Percentiles rank a stretch among this genome's conserved stretches.
phyloP scores from a whole-genome alignment of 2,113 vertebrate genomes.

The Cyprinus carpio region DNA sequence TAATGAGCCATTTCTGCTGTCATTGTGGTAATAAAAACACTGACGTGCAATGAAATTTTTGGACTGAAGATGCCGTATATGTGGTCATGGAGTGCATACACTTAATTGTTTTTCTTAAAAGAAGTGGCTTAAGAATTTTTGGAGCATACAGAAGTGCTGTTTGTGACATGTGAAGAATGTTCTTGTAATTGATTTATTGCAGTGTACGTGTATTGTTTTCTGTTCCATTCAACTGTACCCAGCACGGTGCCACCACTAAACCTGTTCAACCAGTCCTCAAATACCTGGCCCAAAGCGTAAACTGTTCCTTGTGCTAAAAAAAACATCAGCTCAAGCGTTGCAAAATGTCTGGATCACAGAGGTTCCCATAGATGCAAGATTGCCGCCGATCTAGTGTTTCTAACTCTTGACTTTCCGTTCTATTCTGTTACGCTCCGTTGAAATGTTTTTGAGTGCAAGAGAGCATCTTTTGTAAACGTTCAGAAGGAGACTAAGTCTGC shows the following conservation, averaged over 20 bases:
- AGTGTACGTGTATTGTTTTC: not conserved
- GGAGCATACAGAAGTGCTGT: not conserved
- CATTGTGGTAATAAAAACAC: constrained; percentile 29
- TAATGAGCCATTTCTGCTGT: constrained; percentile 30
- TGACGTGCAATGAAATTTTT: not conserved
- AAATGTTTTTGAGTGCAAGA: constrained; percentile 9
- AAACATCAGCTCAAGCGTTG: constrained; percentile 35
- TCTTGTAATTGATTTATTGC: constrained; percentile 11
- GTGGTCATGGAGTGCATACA: not conserved
- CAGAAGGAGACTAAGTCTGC: not conserved
- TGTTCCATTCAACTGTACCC: not conserved
- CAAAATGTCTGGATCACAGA: constrained; percentile 5
- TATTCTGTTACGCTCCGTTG: not conserved
- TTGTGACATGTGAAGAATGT: constrained; percentile 5
- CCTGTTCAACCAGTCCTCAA: constrained; percentile 50
- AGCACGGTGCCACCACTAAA: constrained; percentile 29
- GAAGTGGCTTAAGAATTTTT: constrained; percentile 2
- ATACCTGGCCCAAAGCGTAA: constrained; percentile 43
- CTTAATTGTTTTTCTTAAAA: not conserved
- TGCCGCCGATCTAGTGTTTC: not conserved
- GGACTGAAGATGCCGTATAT: not conserved
- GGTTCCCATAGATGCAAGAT: not conserved
- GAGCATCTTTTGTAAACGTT: not conserved
- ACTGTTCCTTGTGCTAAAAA: constrained; percentile 36
- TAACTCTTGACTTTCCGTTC: not conserved